Evolutionary conservation across 2,888 invertebrate species (phyloP).

Genomic region (Allolobophora icterica): DNA sequence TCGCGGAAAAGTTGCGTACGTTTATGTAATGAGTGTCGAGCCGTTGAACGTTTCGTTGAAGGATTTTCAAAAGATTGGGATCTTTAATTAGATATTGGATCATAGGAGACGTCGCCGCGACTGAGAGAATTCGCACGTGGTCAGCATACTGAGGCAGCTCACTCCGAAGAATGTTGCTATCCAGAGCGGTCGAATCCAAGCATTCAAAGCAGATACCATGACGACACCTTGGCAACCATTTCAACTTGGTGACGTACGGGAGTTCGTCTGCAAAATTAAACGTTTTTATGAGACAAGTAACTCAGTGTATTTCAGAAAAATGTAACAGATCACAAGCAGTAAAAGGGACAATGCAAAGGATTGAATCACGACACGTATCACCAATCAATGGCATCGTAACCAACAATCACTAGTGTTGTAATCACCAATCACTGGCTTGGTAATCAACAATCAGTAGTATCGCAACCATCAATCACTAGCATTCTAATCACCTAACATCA

Average conservation of each 20-base stretch:
- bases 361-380: not conserved
- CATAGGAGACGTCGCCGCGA: not conserved
- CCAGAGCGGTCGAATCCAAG: not conserved
- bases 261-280: not conserved
- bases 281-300: not conserved
- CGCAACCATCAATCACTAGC: too few species aligned
- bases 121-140: not conserved
- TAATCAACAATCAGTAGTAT: too few species aligned
- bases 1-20: not conserved
- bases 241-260: not conserved
- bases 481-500: too few species aligned
- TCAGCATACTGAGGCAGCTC: not conserved
- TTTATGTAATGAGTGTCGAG: not conserved
- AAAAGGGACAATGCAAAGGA: too few species aligned
- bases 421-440: too few species aligned
- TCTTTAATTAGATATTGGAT: not conserved
- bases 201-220: constrained; percentile 3
- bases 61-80: not conserved
- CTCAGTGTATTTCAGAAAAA: too few species aligned
- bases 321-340: too few species aligned
- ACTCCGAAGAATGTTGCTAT: not conserved
- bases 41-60: not conserved
- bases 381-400: too few species aligned
- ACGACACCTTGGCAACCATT: not conserved
- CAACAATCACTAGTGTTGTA: too few species aligned